Evolutionary conservation across 2,113 vertebrate genomes (phyloP), one percentile per base, ranked within the genome.

Genomic region (Ictalurus punctatus): DNA sequence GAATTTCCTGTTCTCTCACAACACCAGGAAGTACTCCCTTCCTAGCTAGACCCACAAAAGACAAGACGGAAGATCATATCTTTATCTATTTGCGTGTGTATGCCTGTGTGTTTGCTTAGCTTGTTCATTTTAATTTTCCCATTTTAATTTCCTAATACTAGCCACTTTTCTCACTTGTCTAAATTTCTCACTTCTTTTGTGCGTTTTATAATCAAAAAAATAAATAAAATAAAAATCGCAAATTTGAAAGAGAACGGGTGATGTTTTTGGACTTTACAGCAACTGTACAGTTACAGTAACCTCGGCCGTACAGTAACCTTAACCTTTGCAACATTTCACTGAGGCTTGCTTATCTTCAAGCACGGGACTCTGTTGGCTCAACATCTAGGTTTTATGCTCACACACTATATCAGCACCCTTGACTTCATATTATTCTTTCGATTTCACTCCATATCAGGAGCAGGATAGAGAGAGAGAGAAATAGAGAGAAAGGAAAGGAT

Each of bases 1-100:
- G 59, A 91, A 90, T 89, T 91, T 91, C 90, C 90, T 91, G 90
- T 86, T 91, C 86, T 88, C 65, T 91, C 85, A 91, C 88, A 90
- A 91, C 83, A 90, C 88, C 83, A 91, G 90, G 90, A 91, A 91
- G 86, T 90, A 84, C 84, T 86, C 88, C 88, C 88, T 84, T 83
- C 37, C 81, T 83, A 63, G 58, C 88, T 25, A 81, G 83, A 80
- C 61, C 63, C 76, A 85, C 88, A 86, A 58, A 89, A 85, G 88
- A 89, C 88, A 85, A 85, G 87, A 80, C 52, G 83, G 74, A 89
- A 89, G 83, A 89, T 79, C 16, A n/a, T 85, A 85, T 85, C 61
- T 52, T 48, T 78, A 81, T 88, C 58, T 83, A 56, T 80, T 69
- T 76, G 83, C 10, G 54, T 48, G 58, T 81, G 84, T 40, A 40